phyloP scores from a whole-genome alignment of 30 jellyfish, hydroid and myxozoan genomes.

The Morbakka virulenta region DNA sequence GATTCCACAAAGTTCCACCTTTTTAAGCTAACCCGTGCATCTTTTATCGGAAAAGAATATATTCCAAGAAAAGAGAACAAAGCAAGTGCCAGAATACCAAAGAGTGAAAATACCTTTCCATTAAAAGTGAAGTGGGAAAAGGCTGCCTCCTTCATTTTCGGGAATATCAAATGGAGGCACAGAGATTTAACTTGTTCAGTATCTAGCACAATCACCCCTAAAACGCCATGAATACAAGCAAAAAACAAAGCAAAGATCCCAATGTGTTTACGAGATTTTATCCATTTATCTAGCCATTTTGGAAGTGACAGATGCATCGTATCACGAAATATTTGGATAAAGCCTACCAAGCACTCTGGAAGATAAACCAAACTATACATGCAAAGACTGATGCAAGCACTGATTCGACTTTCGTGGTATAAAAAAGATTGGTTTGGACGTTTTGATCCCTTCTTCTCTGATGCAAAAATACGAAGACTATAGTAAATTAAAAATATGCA shows the following conservation, averaged over 20 bases:
- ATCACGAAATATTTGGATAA: slow-evolving; percentile 61
- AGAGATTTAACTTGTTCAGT: slow-evolving; percentile 63
- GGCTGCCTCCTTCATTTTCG: slow-evolving; percentile 29
- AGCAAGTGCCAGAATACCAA: slow-evolving; percentile 72
- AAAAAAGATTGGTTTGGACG: slow-evolving; percentile 28
- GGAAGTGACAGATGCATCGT: slow-evolving; percentile 72
- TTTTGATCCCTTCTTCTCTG: slow-evolving; percentile 13
- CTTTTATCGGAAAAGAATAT: slow-evolving; percentile 81
- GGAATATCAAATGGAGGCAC: slow-evolving; percentile 17
- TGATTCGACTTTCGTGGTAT: slow-evolving; percentile 31
- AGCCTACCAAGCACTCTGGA: slow-evolving; percentile 77
- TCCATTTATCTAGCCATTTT: slow-evolving; percentile 86
- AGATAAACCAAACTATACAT: slow-evolving; percentile 56
- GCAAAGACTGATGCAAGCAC: slow-evolving; percentile 67
- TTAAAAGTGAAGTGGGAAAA: slow-evolving; percentile 48
- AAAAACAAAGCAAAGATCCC: slow-evolving; percentile 66
- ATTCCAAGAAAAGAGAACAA: slow-evolving; percentile 64
- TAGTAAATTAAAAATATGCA: slow-evolving; percentile 12
- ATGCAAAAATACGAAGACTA: slow-evolving; percentile 21
- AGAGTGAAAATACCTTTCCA: slow-evolving; percentile 61
- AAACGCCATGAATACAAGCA: slow-evolving; percentile 79
- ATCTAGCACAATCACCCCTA: slow-evolving; percentile 54
- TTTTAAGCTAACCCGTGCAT: slow-evolving; percentile 71
- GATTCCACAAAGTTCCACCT: slow-evolving; percentile 89
- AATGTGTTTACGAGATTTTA: slow-evolving; percentile 82